Evolutionary conservation across 2,888 invertebrate genomes (phyloP).

Genomic region (Lasioglossum leucozonium): DNA sequence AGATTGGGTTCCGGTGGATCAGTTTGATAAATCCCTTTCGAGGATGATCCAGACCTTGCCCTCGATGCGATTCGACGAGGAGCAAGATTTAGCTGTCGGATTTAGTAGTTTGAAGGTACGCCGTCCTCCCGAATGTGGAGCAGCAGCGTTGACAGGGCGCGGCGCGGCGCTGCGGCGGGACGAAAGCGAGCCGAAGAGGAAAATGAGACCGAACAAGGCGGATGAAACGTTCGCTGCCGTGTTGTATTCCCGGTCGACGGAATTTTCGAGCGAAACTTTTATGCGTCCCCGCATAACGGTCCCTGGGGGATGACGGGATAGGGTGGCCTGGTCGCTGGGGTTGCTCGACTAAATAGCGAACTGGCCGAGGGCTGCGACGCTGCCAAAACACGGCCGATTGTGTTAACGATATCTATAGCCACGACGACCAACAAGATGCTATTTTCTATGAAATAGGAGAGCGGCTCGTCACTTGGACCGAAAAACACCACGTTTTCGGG

Average conservation of each 20-base stretch:
- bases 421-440: conserved; percentile 48
- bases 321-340: conserved; percentile 22
- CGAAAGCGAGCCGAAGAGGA: conserved; percentile 24
- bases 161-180: not conserved
- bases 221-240: conserved; percentile 10
- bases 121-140: conserved; percentile 2
- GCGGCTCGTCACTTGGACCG: conserved; percentile 71
- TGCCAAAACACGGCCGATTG: conserved; percentile 71
- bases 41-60: not conserved
- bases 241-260: conserved; percentile 39
- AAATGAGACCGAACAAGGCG: conserved; percentile 7
- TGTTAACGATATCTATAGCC: conserved; percentile 67
- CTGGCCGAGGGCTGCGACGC: conserved; percentile 33
- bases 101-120: conserved; percentile 56
- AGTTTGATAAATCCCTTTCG: not conserved
- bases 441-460: conserved; percentile 70
- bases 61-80: conserved; percentile 50
- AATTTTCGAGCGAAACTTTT: conserved; percentile 68
- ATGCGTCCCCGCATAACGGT: conserved; percentile 55
- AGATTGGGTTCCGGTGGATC: not conserved
- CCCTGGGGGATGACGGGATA: conserved; percentile 6
- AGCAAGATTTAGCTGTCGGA: conserved; percentile 69
- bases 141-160: not conserved
- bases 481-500: conserved; percentile 65
- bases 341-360: conserved; percentile 25